Base-by-base conservation (phyloP, 2,888 invertebrate genomes). In the Cheilosia vernalis region DNA sequence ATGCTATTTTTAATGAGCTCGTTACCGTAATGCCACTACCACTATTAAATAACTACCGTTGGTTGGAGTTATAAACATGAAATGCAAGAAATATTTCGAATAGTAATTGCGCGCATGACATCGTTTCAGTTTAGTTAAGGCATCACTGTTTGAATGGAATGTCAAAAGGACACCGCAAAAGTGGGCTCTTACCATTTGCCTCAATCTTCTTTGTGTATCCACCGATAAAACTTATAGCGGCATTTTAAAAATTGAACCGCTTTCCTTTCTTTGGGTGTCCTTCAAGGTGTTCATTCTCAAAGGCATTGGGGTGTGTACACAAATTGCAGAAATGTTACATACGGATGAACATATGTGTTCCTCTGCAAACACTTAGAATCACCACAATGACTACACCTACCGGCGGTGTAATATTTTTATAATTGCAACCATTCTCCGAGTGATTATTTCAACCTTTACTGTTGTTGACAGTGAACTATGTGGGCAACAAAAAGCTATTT, bases 121-220 rank as follows among this genome's bases (percentile, higher is more conserved):
- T 24, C 15, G 7, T 3, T 10, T 47, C 17, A n/a, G 37, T 37
- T 37, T 1, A 44, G 4, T 33, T 21, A 37, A 10, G 24, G 40
- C 49, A 24, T 40, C 47, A 7, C 37, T 40, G 58, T 37, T 37
- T 37, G 58, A 6, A 51, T 40, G 27, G 27, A 60, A 60, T 60
- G 51, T 60, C 49, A 51, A 70, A 51, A 70, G 70, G 24, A 58
- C 37, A 33, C 47, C 30, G 21, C 21, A 4, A 58, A 30, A 17
- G 21, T 10, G 15, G 5, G 5, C 6, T 27, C 15, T 24, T 6
- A 51, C 2, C 51, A 13, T 51, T 27, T 27, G 13, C 13, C 13
- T 51, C 24, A 51, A n/a, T 27, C 9, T 44, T 5, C n/a, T n/a
- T 24, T 44, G 17, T 60, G 24, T 42, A 60, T n/a, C 24, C 4